Conservation (phyloP, 2,113 vertebrate genomes). For the Podilymbus podiceps region DNA sequence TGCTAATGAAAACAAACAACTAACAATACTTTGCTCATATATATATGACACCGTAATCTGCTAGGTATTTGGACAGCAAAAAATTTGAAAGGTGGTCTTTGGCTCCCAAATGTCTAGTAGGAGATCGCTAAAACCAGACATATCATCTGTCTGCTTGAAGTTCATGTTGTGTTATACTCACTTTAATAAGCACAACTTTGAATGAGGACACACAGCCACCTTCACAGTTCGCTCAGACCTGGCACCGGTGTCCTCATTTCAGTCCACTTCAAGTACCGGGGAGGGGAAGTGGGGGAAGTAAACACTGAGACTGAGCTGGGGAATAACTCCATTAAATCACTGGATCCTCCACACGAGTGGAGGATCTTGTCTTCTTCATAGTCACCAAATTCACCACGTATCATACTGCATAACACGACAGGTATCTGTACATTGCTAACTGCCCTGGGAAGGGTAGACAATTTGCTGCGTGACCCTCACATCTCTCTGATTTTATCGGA, state of each 20-base stretch:
- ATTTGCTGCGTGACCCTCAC: not conserved
- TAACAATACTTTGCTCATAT: not conserved
- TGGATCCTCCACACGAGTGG: not conserved
- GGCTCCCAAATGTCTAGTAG: not conserved
- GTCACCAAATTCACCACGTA: not conserved
- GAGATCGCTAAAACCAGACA: not conserved
- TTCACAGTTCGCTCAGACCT: not conserved
- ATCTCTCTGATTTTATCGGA: not conserved
- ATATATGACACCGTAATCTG: not conserved
- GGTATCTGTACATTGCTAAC: not conserved
- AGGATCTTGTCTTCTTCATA: not conserved
- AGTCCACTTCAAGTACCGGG: not conserved
- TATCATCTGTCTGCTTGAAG: not conserved
- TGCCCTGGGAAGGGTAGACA: not conserved
- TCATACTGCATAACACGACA: not conserved
- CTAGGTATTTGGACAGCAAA: not conserved
- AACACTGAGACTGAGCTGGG: not conserved
- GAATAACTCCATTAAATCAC: not conserved
- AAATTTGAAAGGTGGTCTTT: not conserved
- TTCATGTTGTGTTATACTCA: not conserved
- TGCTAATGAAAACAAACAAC: not conserved
- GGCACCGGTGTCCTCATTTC: not conserved
- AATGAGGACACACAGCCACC: not conserved
- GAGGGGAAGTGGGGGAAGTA: too few species aligned
- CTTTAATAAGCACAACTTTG: not conserved